phyloP scores from a whole-genome alignment of 2,888 invertebrate species.

The Orthosia gothica region DNA sequence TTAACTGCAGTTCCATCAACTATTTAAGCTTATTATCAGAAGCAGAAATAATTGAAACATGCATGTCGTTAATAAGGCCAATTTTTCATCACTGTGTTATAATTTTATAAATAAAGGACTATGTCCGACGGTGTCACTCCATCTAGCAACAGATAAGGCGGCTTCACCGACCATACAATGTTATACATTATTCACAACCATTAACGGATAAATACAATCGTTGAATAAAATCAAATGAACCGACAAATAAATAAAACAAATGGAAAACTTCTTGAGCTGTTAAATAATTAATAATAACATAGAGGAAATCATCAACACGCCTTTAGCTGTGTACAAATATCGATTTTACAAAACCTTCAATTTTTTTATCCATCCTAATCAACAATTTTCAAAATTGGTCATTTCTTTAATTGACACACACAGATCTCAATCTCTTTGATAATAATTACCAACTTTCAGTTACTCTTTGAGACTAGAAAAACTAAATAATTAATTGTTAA shows the following conservation, averaged over 20 bases:
- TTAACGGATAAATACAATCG: constrained; percentile 59
- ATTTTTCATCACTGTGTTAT: constrained; percentile 45
- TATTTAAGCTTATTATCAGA: constrained; percentile 48
- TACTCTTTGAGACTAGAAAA: constrained; percentile 57
- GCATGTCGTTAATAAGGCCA: constrained; percentile 52
- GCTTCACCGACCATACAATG: constrained; percentile 45
- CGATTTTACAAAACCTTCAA: constrained; percentile 51
- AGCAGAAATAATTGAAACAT: constrained; percentile 55
- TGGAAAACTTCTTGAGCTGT: constrained; percentile 64
- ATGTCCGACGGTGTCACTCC: constrained; percentile 40
- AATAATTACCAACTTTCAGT: constrained; percentile 48
- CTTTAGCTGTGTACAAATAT: constrained; percentile 47
- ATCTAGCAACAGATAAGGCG: constrained; percentile 14
- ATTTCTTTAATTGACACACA: constrained; percentile 77
- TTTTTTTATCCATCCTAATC: constrained; percentile 64
- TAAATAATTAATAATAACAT: constrained; percentile 42
- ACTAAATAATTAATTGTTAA: constrained; percentile 31
- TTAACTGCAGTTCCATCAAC: constrained; percentile 35
- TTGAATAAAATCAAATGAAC: constrained; percentile 48
- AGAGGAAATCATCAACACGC: constrained; percentile 56
- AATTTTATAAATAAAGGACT: constrained; percentile 13
- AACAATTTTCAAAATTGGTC: constrained; percentile 83
- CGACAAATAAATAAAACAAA: constrained; percentile 44
- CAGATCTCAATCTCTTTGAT: constrained; percentile 63
- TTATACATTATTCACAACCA: constrained; percentile 72